Evolutionary conservation across 2,113 vertebrate genomes (phyloP).

Genomic region (Anthoscopus minutus): DNA sequence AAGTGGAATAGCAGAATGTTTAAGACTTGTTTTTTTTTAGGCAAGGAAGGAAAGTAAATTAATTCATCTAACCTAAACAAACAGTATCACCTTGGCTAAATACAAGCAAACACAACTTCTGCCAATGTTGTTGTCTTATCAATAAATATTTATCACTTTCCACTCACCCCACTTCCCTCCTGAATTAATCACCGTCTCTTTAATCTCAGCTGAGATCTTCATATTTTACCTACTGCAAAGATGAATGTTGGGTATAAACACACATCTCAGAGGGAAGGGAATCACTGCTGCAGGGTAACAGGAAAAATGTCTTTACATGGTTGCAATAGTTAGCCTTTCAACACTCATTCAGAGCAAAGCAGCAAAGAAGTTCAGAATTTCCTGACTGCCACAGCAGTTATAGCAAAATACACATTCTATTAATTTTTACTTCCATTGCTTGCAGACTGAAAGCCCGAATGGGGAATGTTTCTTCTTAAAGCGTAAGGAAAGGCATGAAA

Average conservation of each 20-base stretch:
- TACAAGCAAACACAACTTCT: slow-evolving; percentile 5
- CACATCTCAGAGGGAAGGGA: not conserved
- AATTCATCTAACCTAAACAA: not conserved
- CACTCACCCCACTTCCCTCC: not conserved
- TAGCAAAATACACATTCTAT: slow-evolving; percentile 57
- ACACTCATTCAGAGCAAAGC: slow-evolving; percentile 4
- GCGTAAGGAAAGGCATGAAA: slow-evolving; percentile 16
- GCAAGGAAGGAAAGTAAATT: slow-evolving; percentile 6
- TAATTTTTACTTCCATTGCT: slow-evolving; percentile 54
- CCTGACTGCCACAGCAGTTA: slow-evolving; percentile 55
- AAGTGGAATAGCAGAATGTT: slow-evolving; percentile 49
- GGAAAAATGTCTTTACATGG: not conserved
- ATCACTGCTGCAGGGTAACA: not conserved
- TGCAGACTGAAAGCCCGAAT: not conserved
- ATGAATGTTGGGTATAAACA: slow-evolving; percentile 11
- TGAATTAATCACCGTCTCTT: slow-evolving; percentile 9
- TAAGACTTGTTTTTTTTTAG: slow-evolving; percentile 27
- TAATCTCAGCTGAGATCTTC: not conserved
- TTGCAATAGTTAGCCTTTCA: slow-evolving; percentile 29
- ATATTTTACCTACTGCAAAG: slow-evolving; percentile 1
- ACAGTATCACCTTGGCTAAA: slow-evolving; percentile 8
- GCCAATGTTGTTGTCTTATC: not conserved
- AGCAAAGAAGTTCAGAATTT: slow-evolving; percentile 56
- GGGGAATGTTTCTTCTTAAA: not conserved
- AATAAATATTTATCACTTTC: not conserved